Evolutionary conservation across 2,888 invertebrate species (phyloP).

Genomic region (Therioaphis trifolii): DNA sequence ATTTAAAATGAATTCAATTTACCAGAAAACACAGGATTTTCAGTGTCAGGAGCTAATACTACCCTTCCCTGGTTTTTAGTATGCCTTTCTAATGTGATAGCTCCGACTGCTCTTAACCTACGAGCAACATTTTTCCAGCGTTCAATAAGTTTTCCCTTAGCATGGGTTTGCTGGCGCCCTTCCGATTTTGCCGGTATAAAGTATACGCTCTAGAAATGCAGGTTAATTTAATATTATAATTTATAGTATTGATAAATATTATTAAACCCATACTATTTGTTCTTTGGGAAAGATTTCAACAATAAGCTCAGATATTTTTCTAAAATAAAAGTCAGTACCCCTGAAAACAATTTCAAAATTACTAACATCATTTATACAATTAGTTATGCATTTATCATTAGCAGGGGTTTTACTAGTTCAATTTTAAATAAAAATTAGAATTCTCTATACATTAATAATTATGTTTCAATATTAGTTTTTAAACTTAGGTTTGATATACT

Average conservation of each 20-base stretch:
- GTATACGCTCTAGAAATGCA: not conserved
- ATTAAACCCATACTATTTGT: slow-evolving; percentile 5
- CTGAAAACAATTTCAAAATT: not conserved
- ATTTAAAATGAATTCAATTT: too few relatives aligned
- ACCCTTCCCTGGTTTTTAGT: too few relatives aligned
- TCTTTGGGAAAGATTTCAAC: not conserved
- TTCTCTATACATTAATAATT: too few relatives aligned
- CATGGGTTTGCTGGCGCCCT: not conserved
- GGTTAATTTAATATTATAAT: too few relatives aligned
- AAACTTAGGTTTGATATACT: too few relatives aligned
- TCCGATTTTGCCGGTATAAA: not conserved
- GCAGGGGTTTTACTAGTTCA: not conserved
- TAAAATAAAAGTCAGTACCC: not conserved
- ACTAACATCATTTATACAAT: not conserved
- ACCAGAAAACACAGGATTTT: too few relatives aligned
- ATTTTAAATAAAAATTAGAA: not conserved
- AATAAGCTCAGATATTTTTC: not conserved
- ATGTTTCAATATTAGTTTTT: too few relatives aligned
- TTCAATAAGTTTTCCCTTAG: not conserved
- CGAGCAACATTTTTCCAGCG: slow-evolving; percentile 15
- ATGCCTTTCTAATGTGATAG: not conserved
- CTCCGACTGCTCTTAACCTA: not conserved
- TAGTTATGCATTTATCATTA: too few relatives aligned
- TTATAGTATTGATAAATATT: not conserved
- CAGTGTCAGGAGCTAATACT: too few relatives aligned